Evolutionary conservation across 1,140 invertebrate species (phyloP).

Genomic region (Oreohelix idahoensis): DNA sequence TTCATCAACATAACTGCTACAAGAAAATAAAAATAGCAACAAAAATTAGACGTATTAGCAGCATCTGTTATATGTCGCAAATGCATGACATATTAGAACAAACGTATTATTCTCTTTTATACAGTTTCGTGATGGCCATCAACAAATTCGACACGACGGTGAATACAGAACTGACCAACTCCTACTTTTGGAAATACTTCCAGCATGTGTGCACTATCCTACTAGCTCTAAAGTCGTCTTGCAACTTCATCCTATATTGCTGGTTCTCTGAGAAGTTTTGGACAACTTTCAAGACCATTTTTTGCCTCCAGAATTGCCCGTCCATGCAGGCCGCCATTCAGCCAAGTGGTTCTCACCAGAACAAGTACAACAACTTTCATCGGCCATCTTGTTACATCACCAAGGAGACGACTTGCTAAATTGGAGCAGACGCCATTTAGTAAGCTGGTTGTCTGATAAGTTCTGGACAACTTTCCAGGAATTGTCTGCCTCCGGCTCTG

Average conservation of each 20-base stretch:
- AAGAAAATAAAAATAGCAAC: too few species aligned
- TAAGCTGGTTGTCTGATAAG: too few species aligned
- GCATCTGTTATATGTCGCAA: too few species aligned
- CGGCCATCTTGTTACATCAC: conserved; percentile 57
- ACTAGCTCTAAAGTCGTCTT: conserved; percentile 76
- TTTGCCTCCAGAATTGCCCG: conserved; percentile 72
- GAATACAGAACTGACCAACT: background rate
- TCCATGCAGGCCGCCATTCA: conserved; percentile 30
- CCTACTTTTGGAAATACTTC: background rate
- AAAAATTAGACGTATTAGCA: too few species aligned
- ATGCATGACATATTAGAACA: too few species aligned
- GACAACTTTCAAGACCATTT: conserved; percentile 74
- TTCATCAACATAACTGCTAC: too few species aligned
- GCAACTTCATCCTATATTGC: conserved; percentile 79
- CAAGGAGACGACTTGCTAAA: conserved; percentile 58
- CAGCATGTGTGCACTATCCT: conserved; percentile 61
- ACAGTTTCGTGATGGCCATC: background rate
- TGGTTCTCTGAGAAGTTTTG: conserved; percentile 85
- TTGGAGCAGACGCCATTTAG: background rate
- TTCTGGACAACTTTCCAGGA: too few species aligned
- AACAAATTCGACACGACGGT: background rate
- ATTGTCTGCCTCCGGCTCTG: too few species aligned
- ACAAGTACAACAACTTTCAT: conserved; percentile 49
- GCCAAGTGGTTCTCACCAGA: conserved; percentile 42
- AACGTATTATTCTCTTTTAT: background rate